Base-by-base conservation (phyloP, 1,140 invertebrate species). In the Drosophila hydei region DNA sequence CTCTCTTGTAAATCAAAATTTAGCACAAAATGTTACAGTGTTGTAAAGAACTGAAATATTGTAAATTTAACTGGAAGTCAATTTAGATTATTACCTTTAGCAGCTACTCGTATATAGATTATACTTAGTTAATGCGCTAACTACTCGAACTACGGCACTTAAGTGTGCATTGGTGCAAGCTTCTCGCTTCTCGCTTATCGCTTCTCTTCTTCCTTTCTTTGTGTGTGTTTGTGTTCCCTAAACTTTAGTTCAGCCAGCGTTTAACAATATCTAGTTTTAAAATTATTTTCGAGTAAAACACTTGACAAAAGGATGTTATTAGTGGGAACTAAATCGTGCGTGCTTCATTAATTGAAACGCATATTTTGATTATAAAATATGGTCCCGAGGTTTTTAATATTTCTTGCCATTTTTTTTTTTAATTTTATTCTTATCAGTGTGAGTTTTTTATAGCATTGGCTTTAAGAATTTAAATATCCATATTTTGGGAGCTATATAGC, bases 301-400 rank as follows among this genome's bases (percentile, higher is more conserved):
- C 33, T 67, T 67, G 67, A 55, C 40, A 87, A 80, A 59, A 54
- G 21, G 4, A 19, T 33, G 54, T 25, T 47, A 38, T 54, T 47
- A 38, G 55, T 72, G 70, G 55, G 42, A 78, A 75, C 72, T 67
- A 59, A 80, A 78, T 69, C 27, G 72, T 84, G 84, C 76, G 75
- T 84, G 79, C 75, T 74, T 77, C 75, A 63, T 65, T 76, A 60
- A 56, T 60, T 90, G 89, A 90, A 90, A 90, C 89, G 85, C 89
- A 90, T 90, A 90, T 90, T 90, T 90, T 90, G 88, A 90, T 90
- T 91, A 79, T 89, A 90, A 90, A 90, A 90, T 90, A 90, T 90
- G 89, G 89, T 90, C 89, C 89, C 89, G 83, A 88, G 83, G 83
- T 88, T 88, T 72, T 78, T 73, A 75, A 81, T 87, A 75, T 77